Conservation (phyloP, 2,797 vertebrate species). For the Poecilia velifera region DNA sequence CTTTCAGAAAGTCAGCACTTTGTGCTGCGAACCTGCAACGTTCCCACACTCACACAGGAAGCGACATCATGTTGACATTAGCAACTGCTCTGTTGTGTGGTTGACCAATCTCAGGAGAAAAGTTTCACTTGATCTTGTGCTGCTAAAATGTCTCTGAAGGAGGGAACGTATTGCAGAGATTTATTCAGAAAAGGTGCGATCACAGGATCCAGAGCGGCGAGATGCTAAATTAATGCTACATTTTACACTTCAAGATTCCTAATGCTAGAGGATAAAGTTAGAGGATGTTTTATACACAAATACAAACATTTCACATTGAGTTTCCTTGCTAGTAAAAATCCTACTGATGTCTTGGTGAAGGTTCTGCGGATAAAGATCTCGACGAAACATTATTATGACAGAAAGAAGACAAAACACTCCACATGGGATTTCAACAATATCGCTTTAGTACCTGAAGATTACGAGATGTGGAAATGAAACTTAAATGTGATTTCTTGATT, state of each 20-base stretch:
- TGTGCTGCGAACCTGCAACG: neutral
- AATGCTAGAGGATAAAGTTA: neutral
- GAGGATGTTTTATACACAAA: neutral
- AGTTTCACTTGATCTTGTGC: slow-evolving; percentile 14
- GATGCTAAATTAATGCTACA: neutral
- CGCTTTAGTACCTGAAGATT: neutral
- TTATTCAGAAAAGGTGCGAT: neutral
- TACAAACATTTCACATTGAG: slow-evolving; percentile 2
- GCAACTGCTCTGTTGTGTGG: neutral
- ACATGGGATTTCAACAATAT: neutral
- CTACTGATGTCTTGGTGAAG: neutral
- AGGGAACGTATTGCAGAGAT: neutral
- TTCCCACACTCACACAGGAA: slow-evolving; percentile 38
- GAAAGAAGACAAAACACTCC: neutral
- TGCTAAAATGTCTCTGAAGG: neutral
- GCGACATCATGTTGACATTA: slow-evolving; percentile 14
- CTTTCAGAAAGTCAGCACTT: slow-evolving; percentile 5
- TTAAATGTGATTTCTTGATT: neutral
- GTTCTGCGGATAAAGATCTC: neutral
- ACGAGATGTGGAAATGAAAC: neutral
- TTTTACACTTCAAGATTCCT: neutral
- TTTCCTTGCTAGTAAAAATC: neutral
- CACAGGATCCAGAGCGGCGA: neutral
- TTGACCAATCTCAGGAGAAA: neutral
- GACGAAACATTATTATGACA: neutral